Base-by-base conservation (phyloP, 1,140 invertebrate genomes). In the Acromyrmex heyeri region DNA sequence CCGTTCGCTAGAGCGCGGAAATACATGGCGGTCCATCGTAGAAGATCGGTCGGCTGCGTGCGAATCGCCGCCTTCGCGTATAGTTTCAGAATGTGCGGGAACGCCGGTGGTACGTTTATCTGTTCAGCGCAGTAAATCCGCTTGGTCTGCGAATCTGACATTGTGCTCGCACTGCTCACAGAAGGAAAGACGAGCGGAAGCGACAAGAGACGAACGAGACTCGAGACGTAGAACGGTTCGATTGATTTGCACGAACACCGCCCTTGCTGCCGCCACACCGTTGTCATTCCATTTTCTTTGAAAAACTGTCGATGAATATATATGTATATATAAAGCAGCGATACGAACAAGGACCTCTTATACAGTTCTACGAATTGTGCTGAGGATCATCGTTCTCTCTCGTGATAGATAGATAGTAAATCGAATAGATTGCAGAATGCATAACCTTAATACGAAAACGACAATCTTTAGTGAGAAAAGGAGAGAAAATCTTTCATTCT, bases 1-100 rank as follows among this genome's bases (percentile, higher is more conserved):
- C 96, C 96, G 34, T 97, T 95, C 0, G 96, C 96, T 57, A 98
- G 88, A 3, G 97, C 97, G 48, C 96, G 96, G 92, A 98, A 98
- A 93, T 98, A 98, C n/a, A 97, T 96, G 55, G 96, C 96, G 0
- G 98, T 98, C 98, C 98, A 99, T 87, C 96, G 96, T 3, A 99
- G 95, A 1, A 99, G 96, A 95, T 99, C 98, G 88, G 96, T 96
- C 0, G 98, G 98, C 93, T 99, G 98, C 30, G 98, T 98, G 90
- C 98, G 96, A 85, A 99, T 98, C 1, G 98, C 98, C 30, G 98
- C 98, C 96, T 99, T 99, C 18, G 98, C 97, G 93, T 97, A 99
- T 89, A 97, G 96, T 94, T 98, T 98, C 50, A 99, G 94, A 87
- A 99, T 97, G 89, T 97, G 96, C 1, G 98, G 98, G 90, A 98